Evolutionary conservation across 2,888 invertebrate genomes (phyloP).

Genomic region (Iselma pallidipennis): DNA sequence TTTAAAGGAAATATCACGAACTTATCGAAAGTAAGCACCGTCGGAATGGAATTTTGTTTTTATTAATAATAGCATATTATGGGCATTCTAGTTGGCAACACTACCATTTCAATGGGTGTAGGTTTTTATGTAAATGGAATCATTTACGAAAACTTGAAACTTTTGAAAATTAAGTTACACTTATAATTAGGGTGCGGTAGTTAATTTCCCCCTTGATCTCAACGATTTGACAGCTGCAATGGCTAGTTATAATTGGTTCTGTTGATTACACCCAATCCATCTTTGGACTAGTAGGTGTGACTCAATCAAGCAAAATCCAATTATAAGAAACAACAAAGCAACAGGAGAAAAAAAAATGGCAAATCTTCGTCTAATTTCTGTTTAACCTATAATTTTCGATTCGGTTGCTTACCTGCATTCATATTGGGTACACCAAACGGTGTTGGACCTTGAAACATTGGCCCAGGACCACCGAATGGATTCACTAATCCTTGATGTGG

Average conservation of each 20-base stretch:
- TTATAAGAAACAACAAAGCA: neutral
- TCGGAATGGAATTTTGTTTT: neutral
- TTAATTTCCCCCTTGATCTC: neutral
- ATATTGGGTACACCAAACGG: constrained; percentile 54
- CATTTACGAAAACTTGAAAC: too few species aligned
- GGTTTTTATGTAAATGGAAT: too few species aligned
- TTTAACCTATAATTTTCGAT: constrained; percentile 31
- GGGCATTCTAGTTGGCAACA: too few species aligned
- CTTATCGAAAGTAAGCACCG: neutral
- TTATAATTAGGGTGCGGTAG: neutral
- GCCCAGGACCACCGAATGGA: constrained; percentile 60
- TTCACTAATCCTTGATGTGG: constrained; percentile 67
- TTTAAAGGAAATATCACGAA: neutral
- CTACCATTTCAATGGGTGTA: too few species aligned
- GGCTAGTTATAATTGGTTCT: constrained; percentile 1
- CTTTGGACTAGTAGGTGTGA: constrained; percentile 10
- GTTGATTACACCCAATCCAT: constrained; percentile 2
- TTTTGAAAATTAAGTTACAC: neutral
- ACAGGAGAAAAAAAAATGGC: neutral
- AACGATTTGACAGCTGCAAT: constrained; percentile 6
- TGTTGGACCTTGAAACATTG: constrained; percentile 69
- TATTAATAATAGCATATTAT: too few species aligned
- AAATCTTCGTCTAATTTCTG: neutral
- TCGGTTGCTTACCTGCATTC: constrained; percentile 57
- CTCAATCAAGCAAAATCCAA: constrained; percentile 14